Conservation (phyloP, 2,113 vertebrate species). For the Channa argus region DNA sequence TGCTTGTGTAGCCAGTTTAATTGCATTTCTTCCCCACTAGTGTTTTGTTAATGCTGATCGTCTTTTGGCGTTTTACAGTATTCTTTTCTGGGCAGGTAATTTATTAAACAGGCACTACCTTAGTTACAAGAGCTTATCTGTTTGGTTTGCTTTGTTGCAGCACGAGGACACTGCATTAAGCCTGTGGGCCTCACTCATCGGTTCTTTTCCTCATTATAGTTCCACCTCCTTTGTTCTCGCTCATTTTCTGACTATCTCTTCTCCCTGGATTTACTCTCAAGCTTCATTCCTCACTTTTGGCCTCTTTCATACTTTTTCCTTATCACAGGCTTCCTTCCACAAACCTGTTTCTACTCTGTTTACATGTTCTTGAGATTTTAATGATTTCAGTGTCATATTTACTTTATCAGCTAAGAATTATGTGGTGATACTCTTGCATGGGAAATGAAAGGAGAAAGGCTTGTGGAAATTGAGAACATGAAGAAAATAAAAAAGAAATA, state of each 20-base stretch:
- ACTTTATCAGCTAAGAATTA: conserved; percentile 2
- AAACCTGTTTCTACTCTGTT: neutral
- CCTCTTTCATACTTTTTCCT: neutral
- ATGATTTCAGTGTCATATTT: neutral
- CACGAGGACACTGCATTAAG: conserved; percentile 31
- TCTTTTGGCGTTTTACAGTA: conserved; percentile 46
- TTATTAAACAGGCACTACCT: conserved; percentile 54
- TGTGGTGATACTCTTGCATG: neutral
- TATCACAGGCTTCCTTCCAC: neutral
- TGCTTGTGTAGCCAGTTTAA: conserved; percentile 58
- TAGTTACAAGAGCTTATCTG: conserved; percentile 58
- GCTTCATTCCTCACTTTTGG: neutral
- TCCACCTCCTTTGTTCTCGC: conserved; percentile 46
- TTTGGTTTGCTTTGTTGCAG: conserved; percentile 49
- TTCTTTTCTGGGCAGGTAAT: conserved; percentile 47
- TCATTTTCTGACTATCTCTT: conserved; percentile 17
- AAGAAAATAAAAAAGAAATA: too few relatives aligned
- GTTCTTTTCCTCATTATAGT: conserved; percentile 39
- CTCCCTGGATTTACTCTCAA: conserved; percentile 1
- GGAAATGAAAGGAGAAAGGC: neutral
- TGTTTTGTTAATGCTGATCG: conserved; percentile 43
- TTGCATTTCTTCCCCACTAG: conserved; percentile 48
- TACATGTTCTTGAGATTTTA: neutral
- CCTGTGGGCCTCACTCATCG: conserved; percentile 36
- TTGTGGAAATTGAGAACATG: neutral